A percentile compares a stretch with the other conserved stretches of the same genome.
These are phyloP conservation scores for Eudyptes chrysolophus DNA, from an alignment of 2,113 vertebrate species.

Conservation along the genomic window DNA sequence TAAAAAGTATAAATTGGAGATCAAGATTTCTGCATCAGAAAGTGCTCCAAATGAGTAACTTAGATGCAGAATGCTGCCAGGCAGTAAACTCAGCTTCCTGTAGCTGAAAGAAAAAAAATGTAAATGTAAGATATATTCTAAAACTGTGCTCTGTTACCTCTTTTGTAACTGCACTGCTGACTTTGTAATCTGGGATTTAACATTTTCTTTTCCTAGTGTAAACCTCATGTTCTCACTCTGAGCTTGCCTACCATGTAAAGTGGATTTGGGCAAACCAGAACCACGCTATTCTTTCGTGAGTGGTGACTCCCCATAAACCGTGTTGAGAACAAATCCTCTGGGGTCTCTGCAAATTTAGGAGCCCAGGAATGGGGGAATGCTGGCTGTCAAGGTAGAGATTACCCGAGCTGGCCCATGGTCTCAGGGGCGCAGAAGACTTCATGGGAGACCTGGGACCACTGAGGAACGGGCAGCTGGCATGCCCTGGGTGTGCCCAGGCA, in stretches of 20 bases:
- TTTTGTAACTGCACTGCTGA: background rate
- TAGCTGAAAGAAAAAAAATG: background rate
- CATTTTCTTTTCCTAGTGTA: background rate
- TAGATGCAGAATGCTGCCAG: background rate
- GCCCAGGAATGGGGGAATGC: background rate
- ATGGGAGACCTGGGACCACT: background rate
- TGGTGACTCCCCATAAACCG: rapidly evolving
- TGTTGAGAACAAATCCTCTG: background rate
- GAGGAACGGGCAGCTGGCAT: rapidly evolving
- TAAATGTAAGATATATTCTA: background rate
- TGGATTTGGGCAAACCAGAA: background rate
- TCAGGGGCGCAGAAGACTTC: rapidly evolving
- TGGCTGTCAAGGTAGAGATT: background rate
- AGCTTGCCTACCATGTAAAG: background rate
- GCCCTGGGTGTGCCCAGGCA: background rate
- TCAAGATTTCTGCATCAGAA: background rate
- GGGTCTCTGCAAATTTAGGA: background rate
- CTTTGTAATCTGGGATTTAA: background rate
- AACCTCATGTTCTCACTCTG: background rate
- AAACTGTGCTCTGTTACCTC: background rate
- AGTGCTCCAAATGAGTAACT: background rate
- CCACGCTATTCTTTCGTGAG: rapidly evolving
- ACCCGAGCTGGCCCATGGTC: background rate
- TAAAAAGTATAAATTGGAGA: background rate
- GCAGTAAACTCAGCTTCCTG: background rate